Evolutionary conservation across 2,113 vertebrate species (phyloP).

Genomic region (Boleophthalmus pectinirostris): DNA sequence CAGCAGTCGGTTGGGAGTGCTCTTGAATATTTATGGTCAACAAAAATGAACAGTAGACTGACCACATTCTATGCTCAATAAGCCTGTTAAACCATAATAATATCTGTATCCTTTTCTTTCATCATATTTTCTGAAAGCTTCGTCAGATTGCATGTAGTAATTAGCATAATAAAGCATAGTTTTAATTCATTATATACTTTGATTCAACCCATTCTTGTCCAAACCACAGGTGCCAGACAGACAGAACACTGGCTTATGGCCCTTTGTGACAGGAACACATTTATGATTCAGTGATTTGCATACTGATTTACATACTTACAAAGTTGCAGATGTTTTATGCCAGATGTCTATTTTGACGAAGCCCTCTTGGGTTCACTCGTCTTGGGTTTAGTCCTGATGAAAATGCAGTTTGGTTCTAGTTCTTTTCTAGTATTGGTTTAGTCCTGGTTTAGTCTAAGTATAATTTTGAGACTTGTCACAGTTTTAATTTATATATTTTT

Average conservation of each 20-base stretch:
- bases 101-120: not conserved
- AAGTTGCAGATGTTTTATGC: too few relatives aligned
- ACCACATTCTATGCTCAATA: not conserved
- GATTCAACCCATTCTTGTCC: not conserved
- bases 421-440: not conserved
- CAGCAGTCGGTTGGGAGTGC: slow-evolving; percentile 11
- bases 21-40: slow-evolving; percentile 10
- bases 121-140: too few relatives aligned
- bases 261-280: not conserved
- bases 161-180: not conserved
- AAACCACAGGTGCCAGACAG: not conserved
- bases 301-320: too few relatives aligned
- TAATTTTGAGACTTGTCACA: too few relatives aligned
- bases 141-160: not conserved
- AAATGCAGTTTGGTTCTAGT: not conserved
- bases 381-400: too few relatives aligned
- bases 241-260: not conserved
- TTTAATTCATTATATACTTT: not conserved
- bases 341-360: too few relatives aligned
- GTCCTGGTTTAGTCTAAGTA: too few relatives aligned
- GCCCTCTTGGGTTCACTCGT: too few relatives aligned
- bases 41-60: not conserved
- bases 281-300: not conserved
- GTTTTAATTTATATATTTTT: too few relatives aligned
- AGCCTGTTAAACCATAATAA: not conserved